Percentiles rank a stretch among this genome's conserved stretches.
These are phyloP conservation scores for Papilio glaucus DNA, from an alignment of 1,140 invertebrate genomes.

Conservation along the genomic window DNA sequence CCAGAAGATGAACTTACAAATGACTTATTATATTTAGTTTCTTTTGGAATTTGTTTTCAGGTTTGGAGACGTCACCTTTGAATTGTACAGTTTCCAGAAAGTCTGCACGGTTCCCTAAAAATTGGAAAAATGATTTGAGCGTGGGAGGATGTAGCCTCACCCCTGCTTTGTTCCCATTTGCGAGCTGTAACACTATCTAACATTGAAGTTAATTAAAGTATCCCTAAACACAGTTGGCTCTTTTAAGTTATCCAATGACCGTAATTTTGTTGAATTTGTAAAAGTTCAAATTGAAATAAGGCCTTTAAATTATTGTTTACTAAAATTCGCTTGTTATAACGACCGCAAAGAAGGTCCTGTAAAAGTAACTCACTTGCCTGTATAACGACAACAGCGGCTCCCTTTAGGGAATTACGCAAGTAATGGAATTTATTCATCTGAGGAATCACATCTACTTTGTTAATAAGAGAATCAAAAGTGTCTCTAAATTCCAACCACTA, in stretches of 20 bases:
- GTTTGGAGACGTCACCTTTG: conserved; percentile 16
- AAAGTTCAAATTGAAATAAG: not conserved
- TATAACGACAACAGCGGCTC: not conserved
- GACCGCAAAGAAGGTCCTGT: not conserved
- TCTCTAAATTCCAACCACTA: not conserved
- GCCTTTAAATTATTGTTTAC: conserved; percentile 35
- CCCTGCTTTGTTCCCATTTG: conserved; percentile 36
- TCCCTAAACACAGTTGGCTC: conserved; percentile 24
- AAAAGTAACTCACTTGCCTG: not conserved
- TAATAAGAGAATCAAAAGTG: not conserved
- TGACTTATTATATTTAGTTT: conserved; percentile 10
- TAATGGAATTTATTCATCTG: not conserved
- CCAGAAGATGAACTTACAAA: conserved; percentile 32
- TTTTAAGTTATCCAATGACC: not conserved
- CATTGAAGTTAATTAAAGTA: conserved; percentile 33
- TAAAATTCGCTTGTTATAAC: conserved; percentile 24
- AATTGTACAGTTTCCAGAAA: conserved; percentile 31
- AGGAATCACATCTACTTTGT: not conserved
- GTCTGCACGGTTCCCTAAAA: conserved; percentile 31
- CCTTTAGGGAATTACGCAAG: not conserved
- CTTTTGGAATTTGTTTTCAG: conserved; percentile 10
- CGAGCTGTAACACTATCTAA: conserved; percentile 28
- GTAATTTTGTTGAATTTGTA: conserved; percentile 18
- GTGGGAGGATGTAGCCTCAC: not conserved
- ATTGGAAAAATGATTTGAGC: conserved; percentile 24